Conservation (phyloP, 2,888 invertebrate species). For the Nephrocerus scutellatus region DNA sequence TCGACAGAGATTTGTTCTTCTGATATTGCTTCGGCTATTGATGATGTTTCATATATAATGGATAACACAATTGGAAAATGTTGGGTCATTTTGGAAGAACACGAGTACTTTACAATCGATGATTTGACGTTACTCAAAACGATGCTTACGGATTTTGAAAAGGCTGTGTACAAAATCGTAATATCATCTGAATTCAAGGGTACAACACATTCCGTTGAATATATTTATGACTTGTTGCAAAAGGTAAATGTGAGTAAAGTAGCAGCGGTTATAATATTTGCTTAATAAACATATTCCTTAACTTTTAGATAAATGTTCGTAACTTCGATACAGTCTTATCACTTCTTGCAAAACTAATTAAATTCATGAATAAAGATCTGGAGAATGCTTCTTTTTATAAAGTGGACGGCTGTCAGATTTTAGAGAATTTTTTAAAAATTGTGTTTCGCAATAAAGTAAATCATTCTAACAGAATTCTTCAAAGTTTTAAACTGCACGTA, state of each 20-base stretch:
- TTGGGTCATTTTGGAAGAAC: constrained; percentile 46
- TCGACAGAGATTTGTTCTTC: constrained; percentile 74
- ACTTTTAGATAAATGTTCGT: constrained; percentile 53
- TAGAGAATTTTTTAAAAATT: constrained; percentile 67
- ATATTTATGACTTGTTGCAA: constrained; percentile 66
- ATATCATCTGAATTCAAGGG: constrained; percentile 55
- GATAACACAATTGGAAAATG: constrained; percentile 49
- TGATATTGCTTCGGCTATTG: constrained; percentile 83
- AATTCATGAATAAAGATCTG: constrained; percentile 59
- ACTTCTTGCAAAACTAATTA: constrained; percentile 65
- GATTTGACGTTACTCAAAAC: constrained; percentile 73
- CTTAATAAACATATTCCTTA: background rate
- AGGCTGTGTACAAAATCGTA: constrained; percentile 62
- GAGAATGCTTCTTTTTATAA: constrained; percentile 63
- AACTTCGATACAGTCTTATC: constrained; percentile 57
- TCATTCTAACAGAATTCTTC: constrained; percentile 56
- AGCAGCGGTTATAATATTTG: background rate
- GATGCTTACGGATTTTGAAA: constrained; percentile 69
- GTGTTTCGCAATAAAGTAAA: constrained; percentile 57
- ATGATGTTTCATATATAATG: constrained; percentile 70
- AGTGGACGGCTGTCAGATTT: constrained; percentile 71
- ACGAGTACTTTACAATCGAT: constrained; percentile 74
- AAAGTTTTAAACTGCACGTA: constrained; percentile 72
- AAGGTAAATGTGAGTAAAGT: constrained; percentile 55
- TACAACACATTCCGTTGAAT: constrained; percentile 65